Evolutionary conservation across 2,888 invertebrate genomes (phyloP).

Genomic region (Heterodera filipjevi): DNA sequence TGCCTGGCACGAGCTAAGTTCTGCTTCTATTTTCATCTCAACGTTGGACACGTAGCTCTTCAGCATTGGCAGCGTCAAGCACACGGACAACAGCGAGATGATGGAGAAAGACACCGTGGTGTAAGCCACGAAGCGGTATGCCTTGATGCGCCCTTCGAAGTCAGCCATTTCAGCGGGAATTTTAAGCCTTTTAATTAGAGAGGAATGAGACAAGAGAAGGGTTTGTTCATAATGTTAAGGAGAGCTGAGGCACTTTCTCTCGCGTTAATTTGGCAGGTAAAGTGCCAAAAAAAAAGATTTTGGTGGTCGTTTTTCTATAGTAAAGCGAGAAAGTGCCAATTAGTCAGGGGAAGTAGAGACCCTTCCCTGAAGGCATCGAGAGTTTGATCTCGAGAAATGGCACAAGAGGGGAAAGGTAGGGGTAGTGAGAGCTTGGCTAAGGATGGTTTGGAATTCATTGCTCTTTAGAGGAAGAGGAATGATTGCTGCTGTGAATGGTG

Average conservation of each 20-base stretch:
- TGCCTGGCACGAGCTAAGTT: constrained; percentile 35
- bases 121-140: constrained; percentile 52
- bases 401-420: too few relatives aligned
- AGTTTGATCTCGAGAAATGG: too few relatives aligned
- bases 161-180: too few relatives aligned
- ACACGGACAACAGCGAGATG: constrained; percentile 37
- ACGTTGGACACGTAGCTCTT: constrained; percentile 36
- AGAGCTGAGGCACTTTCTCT: too few relatives aligned
- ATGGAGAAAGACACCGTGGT: constrained; percentile 37
- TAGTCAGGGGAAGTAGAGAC: too few relatives aligned
- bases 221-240: neutral
- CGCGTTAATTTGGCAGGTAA: too few relatives aligned
- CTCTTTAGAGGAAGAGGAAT: neutral
- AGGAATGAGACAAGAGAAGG: neutral
- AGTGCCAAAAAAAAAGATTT: too few relatives aligned
- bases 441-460: neutral
- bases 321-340: too few relatives aligned
- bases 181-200: neutral
- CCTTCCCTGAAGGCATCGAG: too few relatives aligned
- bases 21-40: constrained; percentile 33
- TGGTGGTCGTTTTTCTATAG: too few relatives aligned
- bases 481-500: neutral
- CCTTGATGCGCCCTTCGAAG: constrained; percentile 49
- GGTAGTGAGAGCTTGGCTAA: neutral
- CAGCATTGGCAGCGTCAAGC: constrained; percentile 40